A percentile compares a stretch with the other conserved stretches of the same genome.
Evolutionary conservation across 2,797 vertebrate species (phyloP).

Genomic region (Tenualosa thibaudeaui): DNA sequence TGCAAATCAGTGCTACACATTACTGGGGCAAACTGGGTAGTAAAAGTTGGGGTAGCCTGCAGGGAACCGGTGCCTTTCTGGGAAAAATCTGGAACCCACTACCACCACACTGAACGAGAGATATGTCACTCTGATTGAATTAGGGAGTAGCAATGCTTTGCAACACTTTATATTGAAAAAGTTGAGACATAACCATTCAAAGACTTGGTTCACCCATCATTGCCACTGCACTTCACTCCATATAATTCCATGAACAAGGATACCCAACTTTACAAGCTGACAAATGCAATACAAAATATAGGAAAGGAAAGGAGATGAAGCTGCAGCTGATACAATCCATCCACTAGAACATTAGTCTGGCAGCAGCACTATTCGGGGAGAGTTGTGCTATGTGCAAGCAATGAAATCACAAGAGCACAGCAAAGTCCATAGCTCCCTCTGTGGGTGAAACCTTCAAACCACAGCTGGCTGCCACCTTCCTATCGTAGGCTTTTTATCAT

Average conservation of each 20-base stretch:
- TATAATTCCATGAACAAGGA: background rate
- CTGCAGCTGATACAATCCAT: too few species aligned
- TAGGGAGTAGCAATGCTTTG: too few species aligned
- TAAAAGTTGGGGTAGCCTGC: background rate
- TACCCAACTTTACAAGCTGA: too few species aligned
- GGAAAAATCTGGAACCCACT: too few species aligned
- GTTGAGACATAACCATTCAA: background rate
- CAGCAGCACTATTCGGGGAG: background rate
- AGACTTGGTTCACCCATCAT: background rate
- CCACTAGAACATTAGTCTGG: too few species aligned
- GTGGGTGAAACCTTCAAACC: background rate
- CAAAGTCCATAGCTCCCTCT: background rate
- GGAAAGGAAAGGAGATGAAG: too few species aligned
- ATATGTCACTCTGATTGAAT: too few species aligned
- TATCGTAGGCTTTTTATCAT: background rate
- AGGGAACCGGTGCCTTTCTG: too few species aligned
- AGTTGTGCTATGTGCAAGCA: background rate
- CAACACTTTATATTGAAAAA: background rate
- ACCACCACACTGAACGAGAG: too few species aligned
- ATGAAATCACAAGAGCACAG: background rate
- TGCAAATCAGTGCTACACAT: background rate
- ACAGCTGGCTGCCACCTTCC: background rate
- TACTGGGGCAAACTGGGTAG: too few species aligned
- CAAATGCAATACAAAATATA: too few species aligned
- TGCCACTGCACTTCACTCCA: background rate